phyloP scores from a whole-genome alignment of 2,113 vertebrate species.

The Cynopterus brachyotis region DNA sequence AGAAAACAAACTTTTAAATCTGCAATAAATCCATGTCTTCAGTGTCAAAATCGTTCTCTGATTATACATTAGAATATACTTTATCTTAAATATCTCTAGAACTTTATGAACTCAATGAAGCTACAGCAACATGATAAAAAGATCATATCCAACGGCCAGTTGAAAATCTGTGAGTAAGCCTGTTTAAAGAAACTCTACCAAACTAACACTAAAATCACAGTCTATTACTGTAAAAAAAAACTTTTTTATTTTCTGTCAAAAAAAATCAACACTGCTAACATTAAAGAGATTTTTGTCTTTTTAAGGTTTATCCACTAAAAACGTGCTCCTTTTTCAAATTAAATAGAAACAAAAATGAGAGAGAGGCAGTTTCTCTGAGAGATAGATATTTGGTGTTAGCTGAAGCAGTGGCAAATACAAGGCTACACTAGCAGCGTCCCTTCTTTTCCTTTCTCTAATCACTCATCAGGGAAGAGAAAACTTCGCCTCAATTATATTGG shows the following conservation, averaged over 20 bases:
- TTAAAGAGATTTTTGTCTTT: not conserved
- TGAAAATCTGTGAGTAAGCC: not conserved
- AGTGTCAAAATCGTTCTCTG: not conserved
- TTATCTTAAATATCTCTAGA: not conserved
- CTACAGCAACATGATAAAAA: not conserved
- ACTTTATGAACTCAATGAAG: not conserved
- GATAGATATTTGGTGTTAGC: not conserved
- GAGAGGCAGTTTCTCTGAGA: not conserved
- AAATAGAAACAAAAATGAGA: not conserved
- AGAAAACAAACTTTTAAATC: not conserved
- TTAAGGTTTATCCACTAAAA: not conserved
- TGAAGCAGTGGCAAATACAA: not conserved
- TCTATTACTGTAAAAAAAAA: not conserved
- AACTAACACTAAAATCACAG: not conserved
- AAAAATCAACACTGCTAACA: not conserved
- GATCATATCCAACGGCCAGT: not conserved
- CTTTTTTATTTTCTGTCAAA: not conserved
- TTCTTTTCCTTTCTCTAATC: not conserved
- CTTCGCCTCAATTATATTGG: rapidly evolving
- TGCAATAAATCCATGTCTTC: not conserved
- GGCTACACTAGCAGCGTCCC: not conserved
- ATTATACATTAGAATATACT: not conserved
- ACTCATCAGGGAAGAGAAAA: not conserved
- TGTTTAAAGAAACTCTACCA: not conserved
- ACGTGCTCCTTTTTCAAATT: not conserved